phyloP scores from a whole-genome alignment of 92 coral and sea anemone genomes.

The Palythoa caribaeorum region DNA sequence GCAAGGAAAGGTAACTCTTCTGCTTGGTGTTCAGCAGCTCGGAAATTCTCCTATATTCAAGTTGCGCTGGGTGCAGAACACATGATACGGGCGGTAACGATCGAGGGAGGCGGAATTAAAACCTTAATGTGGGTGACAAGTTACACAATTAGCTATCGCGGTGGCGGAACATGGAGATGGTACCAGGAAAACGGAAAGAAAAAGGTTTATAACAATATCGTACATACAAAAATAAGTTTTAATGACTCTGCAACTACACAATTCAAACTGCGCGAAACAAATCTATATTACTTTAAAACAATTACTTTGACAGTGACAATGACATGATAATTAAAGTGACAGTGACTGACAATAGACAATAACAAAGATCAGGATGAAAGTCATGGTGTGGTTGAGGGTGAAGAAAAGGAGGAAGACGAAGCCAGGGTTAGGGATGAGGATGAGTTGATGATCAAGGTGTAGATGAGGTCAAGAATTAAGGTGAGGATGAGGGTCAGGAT shows the following conservation, averaged over 20 bases:
- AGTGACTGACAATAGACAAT: too few relatives aligned
- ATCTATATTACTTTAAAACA: too few relatives aligned
- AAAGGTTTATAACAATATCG: neutral
- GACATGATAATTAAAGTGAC: too few relatives aligned
- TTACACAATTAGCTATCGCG: constrained; percentile 11
- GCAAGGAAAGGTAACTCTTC: neutral
- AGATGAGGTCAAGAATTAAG: too few relatives aligned
- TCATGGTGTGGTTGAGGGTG: too few relatives aligned
- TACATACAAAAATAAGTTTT: neutral
- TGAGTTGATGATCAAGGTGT: too few relatives aligned
- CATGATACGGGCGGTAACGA: constrained; percentile 6
- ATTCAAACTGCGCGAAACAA: too few relatives aligned
- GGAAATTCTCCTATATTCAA: constrained; percentile 14
- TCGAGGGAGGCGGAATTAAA: neutral
- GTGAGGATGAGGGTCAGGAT: too few relatives aligned
- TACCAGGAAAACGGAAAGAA: constrained; percentile 5
- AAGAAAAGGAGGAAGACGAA: too few relatives aligned
- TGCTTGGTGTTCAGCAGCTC: constrained; percentile 22
- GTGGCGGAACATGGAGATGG: neutral
- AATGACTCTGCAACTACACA: neutral
- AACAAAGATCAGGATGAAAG: too few relatives aligned
- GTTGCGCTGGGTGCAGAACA: constrained; percentile 12
- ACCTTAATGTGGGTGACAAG: constrained; percentile 12
- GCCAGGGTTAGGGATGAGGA: too few relatives aligned
- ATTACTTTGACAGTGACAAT: too few relatives aligned